Percentiles rank a stretch among this genome's conserved stretches.
Evolutionary conservation across 2,888 invertebrate genomes (phyloP).

Genomic region (Dryocosmus kuriphilus): DNA sequence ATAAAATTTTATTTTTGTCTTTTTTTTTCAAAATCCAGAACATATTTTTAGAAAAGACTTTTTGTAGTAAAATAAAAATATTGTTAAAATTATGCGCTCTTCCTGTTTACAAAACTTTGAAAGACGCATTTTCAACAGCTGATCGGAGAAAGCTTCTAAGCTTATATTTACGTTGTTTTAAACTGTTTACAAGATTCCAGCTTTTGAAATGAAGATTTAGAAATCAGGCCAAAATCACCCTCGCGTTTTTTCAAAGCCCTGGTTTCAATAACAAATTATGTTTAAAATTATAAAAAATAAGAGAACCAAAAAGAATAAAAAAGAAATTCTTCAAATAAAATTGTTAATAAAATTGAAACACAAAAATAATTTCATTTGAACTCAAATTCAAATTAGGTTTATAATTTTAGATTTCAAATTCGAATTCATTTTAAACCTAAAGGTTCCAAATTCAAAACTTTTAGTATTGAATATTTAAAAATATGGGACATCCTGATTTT

Average conservation of each 20-base stretch:
- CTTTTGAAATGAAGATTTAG: neutral
- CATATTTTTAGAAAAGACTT: neutral
- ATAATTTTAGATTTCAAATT: neutral
- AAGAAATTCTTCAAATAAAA: neutral
- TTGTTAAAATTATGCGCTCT: conserved; percentile 21
- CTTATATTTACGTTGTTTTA: conserved; percentile 8
- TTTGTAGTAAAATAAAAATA: neutral
- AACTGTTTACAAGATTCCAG: conserved; percentile 2
- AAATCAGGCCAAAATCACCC: neutral
- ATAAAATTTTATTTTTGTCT: neutral
- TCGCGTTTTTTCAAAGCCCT: neutral
- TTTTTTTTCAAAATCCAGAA: neutral
- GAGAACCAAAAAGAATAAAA: neutral
- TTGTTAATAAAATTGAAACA: no score
- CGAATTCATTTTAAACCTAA: no score
- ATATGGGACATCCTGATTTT: no score
- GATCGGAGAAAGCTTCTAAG: conserved; percentile 9
- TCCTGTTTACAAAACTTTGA: conserved; percentile 27
- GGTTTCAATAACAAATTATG: neutral
- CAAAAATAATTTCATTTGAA: neutral
- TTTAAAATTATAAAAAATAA: neutral
- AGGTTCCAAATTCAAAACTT: no score
- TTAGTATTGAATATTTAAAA: no score
- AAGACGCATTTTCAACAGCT: conserved; percentile 21
- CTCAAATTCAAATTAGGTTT: neutral